Evolutionary conservation across 2,113 vertebrate species (phyloP), one percentile per base, ranked within the genome.

Genomic region (Terrapene triunguis): DNA sequence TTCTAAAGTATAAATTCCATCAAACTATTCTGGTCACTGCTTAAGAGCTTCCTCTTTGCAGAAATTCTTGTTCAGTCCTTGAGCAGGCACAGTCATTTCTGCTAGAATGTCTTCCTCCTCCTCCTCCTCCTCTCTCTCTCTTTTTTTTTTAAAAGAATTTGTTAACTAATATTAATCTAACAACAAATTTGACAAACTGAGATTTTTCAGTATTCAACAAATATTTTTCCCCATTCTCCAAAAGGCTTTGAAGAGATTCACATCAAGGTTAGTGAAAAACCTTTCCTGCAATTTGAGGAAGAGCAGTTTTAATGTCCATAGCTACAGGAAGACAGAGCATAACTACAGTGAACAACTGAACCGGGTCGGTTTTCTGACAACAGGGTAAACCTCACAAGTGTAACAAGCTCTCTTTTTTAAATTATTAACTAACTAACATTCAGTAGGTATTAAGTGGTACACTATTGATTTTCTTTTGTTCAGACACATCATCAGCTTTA

Each of bases 391-490:
- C 69, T 84, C 83, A 14, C 51, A 93, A 95, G 80, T n/a, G 78
- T 51, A 94, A 80, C 78, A 92, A 85, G 29, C 32, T 81, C 80
- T 89, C 42, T 94, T 92, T 89, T 87, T 89, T 91, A 62, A 95
- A 97, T 97, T 97, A 96, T 97, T 96, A 95, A 96, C 54, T 90
- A 93, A 51, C 53, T 87, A 95, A 85, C 91, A 83, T 96, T 97
- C 69, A 92, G 82, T 38, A 88, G 84, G 89, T 38, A 84, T 87
- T 91, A 93, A 96, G 65, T 88, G 76, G 78, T 32, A 85, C 6
- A 8, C 7, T 96, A 94, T 96, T 96, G 96, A 98, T 97, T 96
- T 97, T 91, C 59, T 74, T 84, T 88, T 80, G 29, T 84, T 72
- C 84, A 91, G 74, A 94, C 96, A 93, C 19, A 2, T 93, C 72